Evolutionary conservation across 2,888 invertebrate species (phyloP).

Genomic region (Drosophila neutralis): DNA sequence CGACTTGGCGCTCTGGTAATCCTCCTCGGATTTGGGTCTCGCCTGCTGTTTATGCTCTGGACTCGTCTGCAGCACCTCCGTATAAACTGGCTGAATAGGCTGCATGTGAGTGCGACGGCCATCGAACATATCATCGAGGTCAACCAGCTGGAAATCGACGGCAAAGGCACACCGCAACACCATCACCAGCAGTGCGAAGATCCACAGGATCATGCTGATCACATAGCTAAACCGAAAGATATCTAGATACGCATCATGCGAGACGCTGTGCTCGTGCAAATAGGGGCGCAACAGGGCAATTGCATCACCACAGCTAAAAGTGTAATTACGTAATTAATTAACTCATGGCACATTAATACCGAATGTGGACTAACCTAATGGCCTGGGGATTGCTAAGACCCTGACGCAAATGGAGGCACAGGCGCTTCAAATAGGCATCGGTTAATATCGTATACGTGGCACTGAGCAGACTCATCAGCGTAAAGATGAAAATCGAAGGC

Average conservation of each 20-base stretch:
- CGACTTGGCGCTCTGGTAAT: slow-evolving; percentile 82
- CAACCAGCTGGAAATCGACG: slow-evolving; percentile 81
- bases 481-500: slow-evolving; percentile 80
- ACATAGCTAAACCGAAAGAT: slow-evolving; percentile 74
- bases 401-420: slow-evolving; percentile 72
- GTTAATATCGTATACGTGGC: slow-evolving; percentile 74
- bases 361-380: slow-evolving; percentile 59
- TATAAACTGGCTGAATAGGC: slow-evolving; percentile 56
- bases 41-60: slow-evolving; percentile 58
- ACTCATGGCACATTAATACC: neutral
- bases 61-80: slow-evolving; percentile 60
- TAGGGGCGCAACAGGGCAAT: slow-evolving; percentile 78
- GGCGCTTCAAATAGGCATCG: slow-evolving; percentile 68
- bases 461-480: slow-evolving; percentile 77
- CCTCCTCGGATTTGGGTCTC: slow-evolving; percentile 77
- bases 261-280: slow-evolving; percentile 72
- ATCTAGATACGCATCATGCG: slow-evolving; percentile 73
- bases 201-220: slow-evolving; percentile 75
- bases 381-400: slow-evolving; percentile 73
- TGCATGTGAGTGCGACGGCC: slow-evolving; percentile 1
- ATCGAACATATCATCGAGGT: slow-evolving; percentile 76
- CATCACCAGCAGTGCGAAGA: slow-evolving; percentile 78
- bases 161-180: slow-evolving; percentile 77
- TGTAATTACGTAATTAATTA: neutral
- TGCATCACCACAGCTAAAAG: slow-evolving; percentile 77